These are phyloP conservation scores for Takifugu bimaculatus DNA, from an alignment of 2,113 vertebrate species.

Conservation along the genomic window DNA sequence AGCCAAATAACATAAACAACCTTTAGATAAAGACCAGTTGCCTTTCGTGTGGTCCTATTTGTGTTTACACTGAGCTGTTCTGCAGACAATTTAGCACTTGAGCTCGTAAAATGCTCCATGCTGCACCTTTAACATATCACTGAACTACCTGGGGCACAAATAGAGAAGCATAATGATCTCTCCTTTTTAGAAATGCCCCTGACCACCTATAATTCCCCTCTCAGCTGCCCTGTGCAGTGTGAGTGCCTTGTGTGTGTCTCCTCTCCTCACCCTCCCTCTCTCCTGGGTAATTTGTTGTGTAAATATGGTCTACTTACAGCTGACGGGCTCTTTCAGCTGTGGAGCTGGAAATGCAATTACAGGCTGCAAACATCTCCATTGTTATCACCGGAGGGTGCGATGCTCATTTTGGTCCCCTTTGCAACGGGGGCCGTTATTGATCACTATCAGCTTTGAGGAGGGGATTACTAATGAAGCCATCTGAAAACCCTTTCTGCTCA, in stretches of 20 bases:
- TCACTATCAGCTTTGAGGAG: conserved; percentile 68
- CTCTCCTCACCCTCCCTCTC: conserved; percentile 43
- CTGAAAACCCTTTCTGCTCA: conserved; percentile 59
- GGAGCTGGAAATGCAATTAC: conserved; percentile 75
- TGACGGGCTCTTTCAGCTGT: conserved; percentile 65
- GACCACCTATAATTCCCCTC: conserved; percentile 44
- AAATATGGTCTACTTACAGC: conserved; percentile 73
- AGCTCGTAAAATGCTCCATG: conserved; percentile 3
- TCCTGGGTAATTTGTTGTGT: conserved; percentile 75
- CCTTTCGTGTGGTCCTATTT: neutral
- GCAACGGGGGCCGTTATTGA: conserved; percentile 60
- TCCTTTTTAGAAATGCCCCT: conserved; percentile 37
- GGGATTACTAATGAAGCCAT: conserved; percentile 75
- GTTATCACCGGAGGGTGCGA: conserved; percentile 69
- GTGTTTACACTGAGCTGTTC: neutral
- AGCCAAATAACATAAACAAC: neutral
- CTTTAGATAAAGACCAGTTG: neutral
- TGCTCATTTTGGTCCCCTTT: conserved; percentile 61
- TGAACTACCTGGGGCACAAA: conserved; percentile 26
- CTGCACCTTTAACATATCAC: conserved; percentile 23
- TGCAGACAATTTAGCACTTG: neutral
- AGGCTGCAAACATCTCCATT: conserved; percentile 76
- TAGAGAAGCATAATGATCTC: conserved; percentile 14
- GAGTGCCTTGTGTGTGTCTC: conserved; percentile 30
- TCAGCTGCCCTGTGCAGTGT: conserved; percentile 40